These are phyloP conservation scores for Alitta virens DNA, from an alignment of 2,888 invertebrate genomes.

Conservation along the genomic window DNA sequence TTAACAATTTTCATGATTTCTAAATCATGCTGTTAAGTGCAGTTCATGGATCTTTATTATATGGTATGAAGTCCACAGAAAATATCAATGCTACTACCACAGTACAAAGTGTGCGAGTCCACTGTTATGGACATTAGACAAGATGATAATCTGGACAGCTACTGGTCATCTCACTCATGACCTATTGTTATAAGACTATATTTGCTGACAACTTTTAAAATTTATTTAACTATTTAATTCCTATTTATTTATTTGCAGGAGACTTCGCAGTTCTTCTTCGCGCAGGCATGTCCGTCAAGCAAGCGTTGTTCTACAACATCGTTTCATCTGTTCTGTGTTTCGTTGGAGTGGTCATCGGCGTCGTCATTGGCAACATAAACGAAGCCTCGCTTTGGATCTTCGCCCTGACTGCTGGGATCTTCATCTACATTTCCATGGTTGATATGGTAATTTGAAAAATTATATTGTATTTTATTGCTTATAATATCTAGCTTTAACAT, in stretches of 20 bases:
- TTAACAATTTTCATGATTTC: too few species aligned
- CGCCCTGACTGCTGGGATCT: conserved; percentile 87
- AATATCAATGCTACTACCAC: too few species aligned
- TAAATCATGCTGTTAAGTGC: too few species aligned
- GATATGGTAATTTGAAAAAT: conserved; percentile 71
- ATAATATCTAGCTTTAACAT: background rate
- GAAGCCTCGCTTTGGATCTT: conserved; percentile 85
- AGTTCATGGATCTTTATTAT: too few species aligned
- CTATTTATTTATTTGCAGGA: conserved; percentile 60
- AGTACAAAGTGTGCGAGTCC: too few species aligned
- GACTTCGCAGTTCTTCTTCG: conserved; percentile 92
- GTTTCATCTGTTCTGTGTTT: conserved; percentile 84
- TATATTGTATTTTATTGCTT: too few species aligned
- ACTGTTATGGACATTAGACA: too few species aligned
- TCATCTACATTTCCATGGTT: conserved; percentile 91
- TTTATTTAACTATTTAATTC: background rate
- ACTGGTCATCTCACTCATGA: too few species aligned
- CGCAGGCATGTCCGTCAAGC: conserved; percentile 87
- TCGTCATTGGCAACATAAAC: conserved; percentile 78
- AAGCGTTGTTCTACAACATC: conserved; percentile 87
- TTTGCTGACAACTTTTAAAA: too few species aligned
- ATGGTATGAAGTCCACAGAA: too few species aligned
- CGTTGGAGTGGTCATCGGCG: conserved; percentile 84
- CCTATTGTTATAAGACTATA: too few species aligned
- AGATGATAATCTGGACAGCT: too few species aligned